phyloP scores from a whole-genome alignment of 2,888 invertebrate genomes.

The Pedicia rivosa region DNA sequence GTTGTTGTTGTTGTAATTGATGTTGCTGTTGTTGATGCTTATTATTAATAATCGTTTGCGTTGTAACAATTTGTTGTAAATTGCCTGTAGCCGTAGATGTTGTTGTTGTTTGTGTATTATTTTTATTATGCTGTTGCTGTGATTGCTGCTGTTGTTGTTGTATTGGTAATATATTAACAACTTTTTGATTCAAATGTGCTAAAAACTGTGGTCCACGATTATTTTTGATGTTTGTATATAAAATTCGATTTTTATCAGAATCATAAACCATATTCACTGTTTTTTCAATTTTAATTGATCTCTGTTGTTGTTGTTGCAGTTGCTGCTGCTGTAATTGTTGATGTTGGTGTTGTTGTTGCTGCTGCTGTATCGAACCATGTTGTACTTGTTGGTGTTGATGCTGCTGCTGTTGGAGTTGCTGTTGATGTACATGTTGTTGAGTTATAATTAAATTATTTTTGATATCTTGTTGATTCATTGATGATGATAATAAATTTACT shows the following conservation, averaged over 20 bases:
- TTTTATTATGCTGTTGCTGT: conserved; percentile 13
- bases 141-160: conserved; percentile 12
- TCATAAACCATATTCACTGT: conserved; percentile 14
- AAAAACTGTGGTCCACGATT: conserved; percentile 7
- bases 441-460: conserved; percentile 11
- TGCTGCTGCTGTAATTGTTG: conserved; percentile 1
- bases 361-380: too few relatives aligned
- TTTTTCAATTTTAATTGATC: conserved; percentile 14
- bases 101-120: conserved; percentile 10
- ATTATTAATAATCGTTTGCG: conserved; percentile 18
- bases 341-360: conserved; percentile 8
- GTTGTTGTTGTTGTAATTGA: conserved; percentile 5
- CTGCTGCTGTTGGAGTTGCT: conserved; percentile 4
- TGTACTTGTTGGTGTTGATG: conserved; percentile 1
- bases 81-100: conserved; percentile 7
- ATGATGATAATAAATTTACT: conserved; percentile 25
- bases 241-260: conserved; percentile 22
- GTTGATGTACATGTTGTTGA: conserved; percentile 1
- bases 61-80: conserved; percentile 12
- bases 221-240: conserved; percentile 24
- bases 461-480: conserved; percentile 17
- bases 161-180: conserved; percentile 10
- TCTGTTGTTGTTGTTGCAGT: conserved; percentile 8
- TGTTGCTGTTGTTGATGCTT: conserved; percentile 1
- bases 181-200: conserved; percentile 10